Percentiles rank a stretch among this genome's conserved stretches.
Evolutionary conservation across 1,140 invertebrate species (phyloP).

Genomic region (Oedothorax gibbosus): DNA sequence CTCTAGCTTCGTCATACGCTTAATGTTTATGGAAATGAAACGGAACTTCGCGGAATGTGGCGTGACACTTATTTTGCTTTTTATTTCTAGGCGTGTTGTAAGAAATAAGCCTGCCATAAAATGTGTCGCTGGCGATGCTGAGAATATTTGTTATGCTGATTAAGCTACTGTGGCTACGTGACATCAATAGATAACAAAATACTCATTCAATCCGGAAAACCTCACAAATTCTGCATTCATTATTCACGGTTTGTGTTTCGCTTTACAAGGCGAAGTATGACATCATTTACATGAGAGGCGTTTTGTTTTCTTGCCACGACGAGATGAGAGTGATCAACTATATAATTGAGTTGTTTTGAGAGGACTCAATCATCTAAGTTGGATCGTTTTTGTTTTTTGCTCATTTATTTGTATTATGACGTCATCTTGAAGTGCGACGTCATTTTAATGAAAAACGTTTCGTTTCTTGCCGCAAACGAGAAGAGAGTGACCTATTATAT

Average conservation of each 20-base stretch:
- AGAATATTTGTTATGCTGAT: conserved; percentile 59
- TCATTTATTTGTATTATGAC: too few species aligned
- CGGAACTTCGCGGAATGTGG: conserved; percentile 47
- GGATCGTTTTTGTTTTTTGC: too few species aligned
- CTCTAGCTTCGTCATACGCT: conserved; percentile 32
- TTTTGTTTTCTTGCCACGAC: conserved; percentile 8
- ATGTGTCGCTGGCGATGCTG: conserved; percentile 31
- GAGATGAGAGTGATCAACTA: background rate
- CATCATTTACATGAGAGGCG: conserved; percentile 33
- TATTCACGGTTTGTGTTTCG: conserved; percentile 51
- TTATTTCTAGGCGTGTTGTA: conserved; percentile 1
- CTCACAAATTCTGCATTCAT: conserved; percentile 55
- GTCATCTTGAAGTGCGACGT: too few species aligned
- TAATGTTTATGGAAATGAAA: conserved; percentile 59
- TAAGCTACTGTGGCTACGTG: conserved; percentile 56
- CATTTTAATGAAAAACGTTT: too few species aligned
- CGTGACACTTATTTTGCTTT: conserved; percentile 45
- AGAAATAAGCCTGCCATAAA: conserved; percentile 47
- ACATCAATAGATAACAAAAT: conserved; percentile 55
- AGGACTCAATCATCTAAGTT: too few species aligned
- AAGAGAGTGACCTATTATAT: too few species aligned
- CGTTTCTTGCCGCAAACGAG: too few species aligned
- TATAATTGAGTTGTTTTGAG: too few species aligned
- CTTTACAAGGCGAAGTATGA: conserved; percentile 53
- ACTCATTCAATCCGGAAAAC: conserved; percentile 48